Evolutionary conservation across 2,888 invertebrate genomes (phyloP), one percentile per base, ranked within the genome.

Genomic region (Portevinia maculata): DNA sequence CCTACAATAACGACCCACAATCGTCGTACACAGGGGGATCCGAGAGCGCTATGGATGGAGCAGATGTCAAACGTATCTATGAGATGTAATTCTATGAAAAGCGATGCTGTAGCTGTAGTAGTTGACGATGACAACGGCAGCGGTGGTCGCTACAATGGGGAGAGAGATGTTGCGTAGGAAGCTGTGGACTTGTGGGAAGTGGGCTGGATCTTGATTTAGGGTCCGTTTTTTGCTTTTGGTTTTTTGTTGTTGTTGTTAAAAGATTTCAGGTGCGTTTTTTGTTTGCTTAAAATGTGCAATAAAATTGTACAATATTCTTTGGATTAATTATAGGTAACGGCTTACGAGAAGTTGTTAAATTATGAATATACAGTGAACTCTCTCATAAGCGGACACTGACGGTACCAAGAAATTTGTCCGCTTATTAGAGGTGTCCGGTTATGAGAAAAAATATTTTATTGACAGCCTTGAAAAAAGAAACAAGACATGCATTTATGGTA

Each of bases 1-100:
- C 79, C 79, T 75, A 64, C 69, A 75, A n/a, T n/a, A n/a, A 62
- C 75, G 59, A 65, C 75, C 79, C 79, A 79, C 79, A 41, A 57
- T 53, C 59, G 59, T 46, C 46, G 21, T 39, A 9, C 44, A 34
- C 55, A 8, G 55, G 57, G 34, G 62, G 57, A 64, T 48, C 52
- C 13, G 39, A 2, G 13, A 44, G 44, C 44, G 32, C 5, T 48
- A 44, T 55, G 30, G 19, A 76, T 32, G 67, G 19, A 69, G 69
- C 69, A 74, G 69, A 79, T 73, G 48, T 28, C 28, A 50, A 75
- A 81, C 19, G 75, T 81, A 64, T 79, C 79, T 79, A 79, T 69
- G 79, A 34, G 55, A 62, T 79, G 69, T 50, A 64, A 64, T 74
- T 55, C 55, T 32, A 55, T 53, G 60, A 71, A 52, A 52, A 34